Base-by-base conservation (phyloP, 2,888 invertebrate genomes). In the Acrocyrtus sp. region DNA sequence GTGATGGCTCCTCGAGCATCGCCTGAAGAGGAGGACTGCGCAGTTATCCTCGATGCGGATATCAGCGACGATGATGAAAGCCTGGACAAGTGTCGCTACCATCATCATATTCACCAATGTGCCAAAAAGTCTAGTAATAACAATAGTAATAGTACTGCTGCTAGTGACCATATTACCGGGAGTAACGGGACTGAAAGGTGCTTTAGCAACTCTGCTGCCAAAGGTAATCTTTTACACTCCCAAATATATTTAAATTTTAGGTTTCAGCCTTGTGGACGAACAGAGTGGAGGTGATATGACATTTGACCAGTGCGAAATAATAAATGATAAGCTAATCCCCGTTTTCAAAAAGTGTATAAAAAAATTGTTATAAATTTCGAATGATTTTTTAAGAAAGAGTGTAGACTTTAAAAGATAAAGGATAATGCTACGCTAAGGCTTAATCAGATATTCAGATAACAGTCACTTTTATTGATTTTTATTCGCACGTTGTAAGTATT, bases 1-100 rank as follows among this genome's bases (percentile, higher is more conserved):
- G 45, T 92, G 92, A 86, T 94, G 83, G 94, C 95, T 62, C 94
- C 94, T 39, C 92, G 93, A 60, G 95, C 95, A 84, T 94, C 94
- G 81, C 86, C 95, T 81, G 94, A 92, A 72, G 92, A 93, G 82
- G 90, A 83, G 72, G 82, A 82, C 22, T 77, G 72, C n/a, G 77
- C 77, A 41, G 68, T 73, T 4, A 77, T 77, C 51, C 78, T 78
- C 21, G 79, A 75, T 65, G 76, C 72, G 12, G 77, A 75, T 27
- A 67, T 76, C 41, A 81, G 81, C 70, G 83, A 83, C 62, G 78
- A 78, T 56, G 78, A 77, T 12, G 77, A 75, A 15, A 51, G 47
- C 17, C 29, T 68, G 41, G 65, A 68, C 27, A 63, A 74, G 24
- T 72, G 72, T 39, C 60, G 72, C 34, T 72, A 66, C 47, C 60